Evolutionary conservation across 2,797 vertebrate genomes (phyloP).

Genomic region (Phataginus tetradactyla): DNA sequence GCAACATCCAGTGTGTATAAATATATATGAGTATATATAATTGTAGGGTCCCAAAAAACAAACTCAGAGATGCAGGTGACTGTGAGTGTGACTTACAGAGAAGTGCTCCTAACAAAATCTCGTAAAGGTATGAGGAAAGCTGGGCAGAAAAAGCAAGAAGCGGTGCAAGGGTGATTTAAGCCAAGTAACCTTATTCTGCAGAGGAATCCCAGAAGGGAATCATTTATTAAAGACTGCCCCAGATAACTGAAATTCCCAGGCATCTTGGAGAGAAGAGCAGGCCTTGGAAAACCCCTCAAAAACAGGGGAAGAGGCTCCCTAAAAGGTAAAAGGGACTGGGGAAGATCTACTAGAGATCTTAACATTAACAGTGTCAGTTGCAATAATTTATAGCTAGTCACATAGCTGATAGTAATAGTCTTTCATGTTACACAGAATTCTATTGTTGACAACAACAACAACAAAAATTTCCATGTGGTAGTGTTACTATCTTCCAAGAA

Average conservation of each 20-base stretch:
- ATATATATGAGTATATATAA: neutral
- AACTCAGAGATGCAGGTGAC: neutral
- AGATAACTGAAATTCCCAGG: neutral
- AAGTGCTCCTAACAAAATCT: neutral
- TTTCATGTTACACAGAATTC: neutral
- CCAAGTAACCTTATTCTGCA: neutral
- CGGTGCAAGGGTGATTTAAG: neutral
- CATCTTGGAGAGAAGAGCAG: neutral
- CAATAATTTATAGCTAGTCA: neutral
- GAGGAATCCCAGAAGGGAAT: neutral
- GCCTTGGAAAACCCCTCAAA: fast-evolving
- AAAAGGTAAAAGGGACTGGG: neutral
- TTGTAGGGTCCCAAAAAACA: neutral
- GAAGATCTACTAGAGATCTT: too few relatives aligned
- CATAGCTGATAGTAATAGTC: neutral
- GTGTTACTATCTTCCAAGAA: neutral
- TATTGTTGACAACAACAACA: neutral
- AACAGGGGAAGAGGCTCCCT: neutral
- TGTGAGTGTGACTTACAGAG: neutral
- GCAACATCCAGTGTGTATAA: fast-evolving
- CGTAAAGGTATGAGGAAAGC: neutral
- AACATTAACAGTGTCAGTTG: neutral
- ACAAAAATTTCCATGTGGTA: neutral
- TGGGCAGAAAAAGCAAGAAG: neutral
- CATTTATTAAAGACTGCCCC: neutral